Base-by-base conservation (phyloP, 2,113 vertebrate genomes). In the Shinisaurus crocodilurus region DNA sequence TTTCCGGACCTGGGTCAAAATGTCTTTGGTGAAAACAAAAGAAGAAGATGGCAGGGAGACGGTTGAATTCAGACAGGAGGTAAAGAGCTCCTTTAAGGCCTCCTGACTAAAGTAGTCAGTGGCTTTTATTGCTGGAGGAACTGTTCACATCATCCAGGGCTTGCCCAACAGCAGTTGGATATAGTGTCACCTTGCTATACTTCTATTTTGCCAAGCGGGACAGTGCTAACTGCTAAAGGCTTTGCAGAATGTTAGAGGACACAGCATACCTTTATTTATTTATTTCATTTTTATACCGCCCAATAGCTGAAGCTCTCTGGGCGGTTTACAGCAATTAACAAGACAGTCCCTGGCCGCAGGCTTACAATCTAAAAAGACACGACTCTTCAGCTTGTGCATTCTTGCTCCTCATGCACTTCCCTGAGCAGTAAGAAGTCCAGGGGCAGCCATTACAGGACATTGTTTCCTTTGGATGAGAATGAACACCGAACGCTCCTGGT, bases 1-100 rank as follows among this genome's bases (percentile, higher is more conserved):
- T 79, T 99, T 99, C 97, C 98, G 99, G 70, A 99, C 99, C 40
- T 99, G 99, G 99, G 98, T 99, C 88, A 99, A 99, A 97, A 99
- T 99, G 99, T 99, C 99, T 67, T 95, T 99, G 89, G 98, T 99
- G 93, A 97, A 96, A 96, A 99, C 99, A 5, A 98, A 98, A n/a
- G 99, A 98, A 84, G 98, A 98, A 95, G 98, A 98, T 16, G 97
- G 94, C 13, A 96, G 96, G 2, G 97, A 99, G 84, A 97, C 98
- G 0, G 97, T 99, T 25, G 98, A 99, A 94, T 99, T 99, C 97
- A 98, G 98, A 40, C 99, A 99, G 93, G 99, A 99, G 98, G 98
- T 98, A 92, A 95, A 87, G n/a, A n/a, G n/a, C 0, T 3, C 0
- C 2, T 76, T 13, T 70, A 25, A 25, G 3, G 0, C 45, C 69